Percentiles rank a stretch among this genome's conserved stretches.
Evolutionary conservation across 2,888 invertebrate species (phyloP).

Genomic region (Hirtodrosophila duncani): DNA sequence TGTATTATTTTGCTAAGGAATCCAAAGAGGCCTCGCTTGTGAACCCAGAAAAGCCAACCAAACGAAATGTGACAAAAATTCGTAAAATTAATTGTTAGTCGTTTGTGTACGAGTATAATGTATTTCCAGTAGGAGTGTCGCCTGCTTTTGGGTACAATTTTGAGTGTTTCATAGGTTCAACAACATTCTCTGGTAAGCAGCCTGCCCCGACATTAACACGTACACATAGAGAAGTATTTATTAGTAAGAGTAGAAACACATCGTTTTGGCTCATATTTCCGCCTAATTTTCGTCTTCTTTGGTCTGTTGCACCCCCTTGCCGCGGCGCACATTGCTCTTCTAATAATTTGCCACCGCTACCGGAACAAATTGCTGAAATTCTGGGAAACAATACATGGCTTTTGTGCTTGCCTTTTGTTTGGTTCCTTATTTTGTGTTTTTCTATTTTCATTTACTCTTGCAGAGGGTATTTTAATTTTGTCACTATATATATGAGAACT

Average conservation of each 20-base stretch:
- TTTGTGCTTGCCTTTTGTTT: constrained; percentile 13
- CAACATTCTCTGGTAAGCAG: constrained; percentile 29
- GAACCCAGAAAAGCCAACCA: not conserved
- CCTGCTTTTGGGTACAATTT: too few species aligned
- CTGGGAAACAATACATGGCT: constrained; percentile 40
- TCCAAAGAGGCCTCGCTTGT: too few species aligned
- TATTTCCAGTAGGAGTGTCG: too few species aligned
- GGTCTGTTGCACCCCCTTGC: not conserved
- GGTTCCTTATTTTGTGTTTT: constrained; percentile 6
- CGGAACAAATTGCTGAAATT: constrained; percentile 63
- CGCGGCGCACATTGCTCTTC: too few species aligned
- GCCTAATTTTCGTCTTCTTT: not conserved
- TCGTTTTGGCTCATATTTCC: constrained; percentile 26
- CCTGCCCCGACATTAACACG: constrained; percentile 19
- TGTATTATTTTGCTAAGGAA: constrained; percentile 35
- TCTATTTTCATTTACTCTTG: too few species aligned
- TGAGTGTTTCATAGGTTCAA: constrained; percentile 48
- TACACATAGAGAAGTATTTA: too few species aligned
- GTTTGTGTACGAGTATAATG: constrained; percentile 1
- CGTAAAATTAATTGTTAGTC: constrained; percentile 36
- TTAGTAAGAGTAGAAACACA: not conserved
- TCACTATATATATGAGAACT: too few species aligned
- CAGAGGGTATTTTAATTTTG: too few species aligned
- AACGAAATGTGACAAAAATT: not conserved
- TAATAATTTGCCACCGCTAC: constrained; percentile 44